These are phyloP conservation scores for Uloborus plumipes DNA, from an alignment of 2,888 invertebrate genomes.

Conservation along the genomic window DNA sequence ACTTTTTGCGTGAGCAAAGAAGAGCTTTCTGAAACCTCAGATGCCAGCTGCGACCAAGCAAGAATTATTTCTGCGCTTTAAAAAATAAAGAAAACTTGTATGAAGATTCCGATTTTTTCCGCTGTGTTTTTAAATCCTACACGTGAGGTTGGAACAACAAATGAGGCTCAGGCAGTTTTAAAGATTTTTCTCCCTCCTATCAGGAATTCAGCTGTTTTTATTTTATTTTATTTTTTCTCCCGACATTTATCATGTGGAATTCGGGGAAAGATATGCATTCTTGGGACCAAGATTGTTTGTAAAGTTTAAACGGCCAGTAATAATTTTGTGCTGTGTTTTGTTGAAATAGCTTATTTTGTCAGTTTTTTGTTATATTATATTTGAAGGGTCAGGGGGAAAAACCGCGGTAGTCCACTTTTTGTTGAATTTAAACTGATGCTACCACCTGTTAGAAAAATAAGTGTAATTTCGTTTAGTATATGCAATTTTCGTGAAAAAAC, in stretches of 20 bases:
- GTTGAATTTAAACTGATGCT: no score
- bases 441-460: no score
- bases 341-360: no score
- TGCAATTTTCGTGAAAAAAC: no score
- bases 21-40: slow-evolving; percentile 23
- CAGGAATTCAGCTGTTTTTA: neutral
- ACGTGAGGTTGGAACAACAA: slow-evolving; percentile 17
- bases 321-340: no score
- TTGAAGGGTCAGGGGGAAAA: no score
- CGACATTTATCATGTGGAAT: neutral
- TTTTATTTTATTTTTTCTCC: neutral
- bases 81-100: slow-evolving; percentile 15
- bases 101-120: slow-evolving; percentile 18
- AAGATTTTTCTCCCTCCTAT: slow-evolving; percentile 1
- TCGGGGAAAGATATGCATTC: neutral
- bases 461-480: no score
- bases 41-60: slow-evolving; percentile 53
- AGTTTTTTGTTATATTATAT: no score
- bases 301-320: no score
- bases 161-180: slow-evolving; percentile 19
- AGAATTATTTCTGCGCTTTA: slow-evolving; percentile 46
- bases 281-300: no score
- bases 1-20: slow-evolving; percentile 30
- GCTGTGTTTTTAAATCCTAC: slow-evolving; percentile 22
- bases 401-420: no score